phyloP scores from a whole-genome alignment of 2,888 invertebrate genomes.

The Ametastegia equiseti region DNA sequence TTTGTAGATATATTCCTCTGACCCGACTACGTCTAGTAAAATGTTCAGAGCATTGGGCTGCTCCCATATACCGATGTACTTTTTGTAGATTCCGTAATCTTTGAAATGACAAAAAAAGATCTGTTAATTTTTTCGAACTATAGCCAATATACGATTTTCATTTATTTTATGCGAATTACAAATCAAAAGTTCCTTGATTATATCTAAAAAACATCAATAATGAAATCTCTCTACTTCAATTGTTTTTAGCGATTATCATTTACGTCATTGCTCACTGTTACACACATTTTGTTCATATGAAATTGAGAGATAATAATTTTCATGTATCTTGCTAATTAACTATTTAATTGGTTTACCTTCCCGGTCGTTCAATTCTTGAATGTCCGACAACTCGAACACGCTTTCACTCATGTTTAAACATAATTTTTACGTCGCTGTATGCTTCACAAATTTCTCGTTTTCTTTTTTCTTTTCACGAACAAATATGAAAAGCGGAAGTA shows the following conservation, averaged over 20 bases:
- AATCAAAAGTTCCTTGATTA: background rate
- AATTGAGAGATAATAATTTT: background rate
- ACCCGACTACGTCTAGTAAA: slow-evolving; percentile 33
- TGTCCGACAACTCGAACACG: slow-evolving; percentile 31
- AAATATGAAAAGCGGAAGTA: background rate
- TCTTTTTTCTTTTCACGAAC: background rate
- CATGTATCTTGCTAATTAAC: background rate
- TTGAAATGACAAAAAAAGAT: background rate
- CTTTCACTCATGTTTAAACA: slow-evolving; percentile 39
- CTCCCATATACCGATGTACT: slow-evolving; percentile 41
- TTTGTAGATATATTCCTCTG: slow-evolving; percentile 40
- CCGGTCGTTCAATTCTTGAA: slow-evolving; percentile 23
- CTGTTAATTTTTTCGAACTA: background rate
- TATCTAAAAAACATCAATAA: no score
- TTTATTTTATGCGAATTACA: background rate
- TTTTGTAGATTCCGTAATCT: slow-evolving; percentile 39
- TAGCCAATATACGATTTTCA: background rate
- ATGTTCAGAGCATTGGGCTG: slow-evolving; percentile 30
- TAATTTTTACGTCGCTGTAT: background rate
- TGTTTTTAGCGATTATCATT: background rate
- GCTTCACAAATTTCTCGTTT: background rate
- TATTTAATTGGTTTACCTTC: slow-evolving; percentile 10
- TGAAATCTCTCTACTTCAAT: no score
- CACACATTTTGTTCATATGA: no score
- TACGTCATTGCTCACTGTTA: no score